Percentiles rank a stretch among this genome's conserved stretches.
phyloP scores from a whole-genome alignment of 2,888 invertebrate species.

The Lysandra bellargus region DNA sequence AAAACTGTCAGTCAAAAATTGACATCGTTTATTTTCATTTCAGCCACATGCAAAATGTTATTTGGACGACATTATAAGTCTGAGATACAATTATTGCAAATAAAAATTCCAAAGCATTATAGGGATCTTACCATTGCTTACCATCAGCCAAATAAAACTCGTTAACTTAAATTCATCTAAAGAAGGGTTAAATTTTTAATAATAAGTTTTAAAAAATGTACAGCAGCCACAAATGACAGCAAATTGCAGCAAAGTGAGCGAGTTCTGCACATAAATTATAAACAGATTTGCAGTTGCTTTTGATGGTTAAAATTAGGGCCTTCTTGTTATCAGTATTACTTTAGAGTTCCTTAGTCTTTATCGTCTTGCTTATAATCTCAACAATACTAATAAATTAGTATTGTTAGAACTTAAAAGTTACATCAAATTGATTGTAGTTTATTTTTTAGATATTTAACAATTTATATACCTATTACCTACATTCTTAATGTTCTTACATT shows the following conservation, averaged over 20 bases:
- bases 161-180: neutral
- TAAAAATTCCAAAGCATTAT: no score
- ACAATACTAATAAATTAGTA: no score
- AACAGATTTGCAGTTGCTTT: constrained; percentile 19
- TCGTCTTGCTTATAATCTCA: neutral
- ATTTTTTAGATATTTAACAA: no score
- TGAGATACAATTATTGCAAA: no score
- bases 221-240: neutral
- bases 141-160: neutral
- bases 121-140: neutral
- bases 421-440: no score
- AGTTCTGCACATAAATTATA: constrained; percentile 2
- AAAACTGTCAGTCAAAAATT: neutral
- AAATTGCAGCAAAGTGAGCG: neutral
- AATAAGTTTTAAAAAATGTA: neutral
- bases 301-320: constrained; percentile 43
- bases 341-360: constrained; percentile 37
- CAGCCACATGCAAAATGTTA: no score
- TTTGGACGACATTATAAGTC: no score
- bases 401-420: no score
- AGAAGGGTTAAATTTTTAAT: neutral
- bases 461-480: no score
- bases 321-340: constrained; percentile 44
- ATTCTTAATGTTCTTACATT: no score
- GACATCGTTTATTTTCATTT: neutral